Evolutionary conservation across 2,888 invertebrate genomes (phyloP), one percentile per base, ranked within the genome.

Genomic region (Gymnocheta viridis): DNA sequence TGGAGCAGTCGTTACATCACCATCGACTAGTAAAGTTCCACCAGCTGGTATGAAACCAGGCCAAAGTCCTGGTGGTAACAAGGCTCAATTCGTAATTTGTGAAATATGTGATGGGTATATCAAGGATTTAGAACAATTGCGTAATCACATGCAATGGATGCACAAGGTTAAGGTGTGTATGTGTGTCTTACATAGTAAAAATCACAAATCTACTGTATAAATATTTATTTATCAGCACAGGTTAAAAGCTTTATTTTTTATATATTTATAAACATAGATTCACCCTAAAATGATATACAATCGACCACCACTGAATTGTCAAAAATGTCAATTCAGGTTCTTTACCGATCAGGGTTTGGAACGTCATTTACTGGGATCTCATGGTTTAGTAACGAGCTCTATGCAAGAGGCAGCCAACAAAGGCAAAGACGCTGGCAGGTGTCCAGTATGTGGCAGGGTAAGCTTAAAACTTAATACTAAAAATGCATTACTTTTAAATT

Each of bases 101-200:
- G 98, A 98, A 93, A 98, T 98, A 86, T 99, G 98, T 92, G 98
- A 98, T 90, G 98, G 98, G 24, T 98, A 98, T 90, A 98, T 98
- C 85, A 98, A 98, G 93, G 98, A 98, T 92, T 93, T 98, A 89
- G 98, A 98, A 89, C 98, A 98, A 90, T 93, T 98, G 85, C 94
- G 98, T 86, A 98, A 98, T 91, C 98, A 98, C 91, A 98, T 98
- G 97, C 98, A 98, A 90, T 98, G 98, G 97, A 98, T 98, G 91
- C 98, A 98, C 92, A 98, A 98, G 94, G 97, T 98, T 87, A 98
- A 98, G 92, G 92, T 92, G 85, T 76, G 58, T 41, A 44, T 12
- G 29, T 29, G 3, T 12, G 29, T 29, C 1, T n/a, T 14, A 19
- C 3, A 38, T 24, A 35, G 17, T 27, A 24, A 35, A 41, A 38